phyloP scores from a whole-genome alignment of 2,113 vertebrate genomes.

The Sakesphorus luctuosus region DNA sequence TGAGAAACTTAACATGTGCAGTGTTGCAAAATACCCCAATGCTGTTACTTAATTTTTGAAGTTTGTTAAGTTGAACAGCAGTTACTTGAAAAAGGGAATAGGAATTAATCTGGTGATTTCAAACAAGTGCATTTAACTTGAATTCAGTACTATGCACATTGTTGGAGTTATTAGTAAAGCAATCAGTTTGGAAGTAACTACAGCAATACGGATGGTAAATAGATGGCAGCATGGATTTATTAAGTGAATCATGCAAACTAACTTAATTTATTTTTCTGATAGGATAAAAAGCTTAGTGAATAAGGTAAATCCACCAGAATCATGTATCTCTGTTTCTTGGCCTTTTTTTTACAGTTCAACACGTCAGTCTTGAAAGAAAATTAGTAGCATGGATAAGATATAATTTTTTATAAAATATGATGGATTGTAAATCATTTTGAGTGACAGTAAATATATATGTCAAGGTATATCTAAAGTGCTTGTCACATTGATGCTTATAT shows the following conservation, averaged over 20 bases:
- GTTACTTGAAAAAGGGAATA: not conserved
- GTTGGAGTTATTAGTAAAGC: not conserved
- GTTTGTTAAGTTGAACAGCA: slow-evolving; percentile 1
- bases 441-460: slow-evolving; percentile 18
- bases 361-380: not conserved
- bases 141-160: not conserved
- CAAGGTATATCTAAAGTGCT: not conserved
- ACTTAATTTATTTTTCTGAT: slow-evolving; percentile 52
- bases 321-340: not conserved
- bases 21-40: not conserved
- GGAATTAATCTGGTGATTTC: not conserved
- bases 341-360: not conserved
- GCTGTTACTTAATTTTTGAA: not conserved
- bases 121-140: not conserved
- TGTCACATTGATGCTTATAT: not conserved
- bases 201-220: slow-evolving; percentile 14
- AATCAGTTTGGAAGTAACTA: not conserved
- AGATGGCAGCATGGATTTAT: slow-evolving; percentile 47
- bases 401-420: slow-evolving; percentile 1
- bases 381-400: not conserved
- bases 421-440: not conserved
- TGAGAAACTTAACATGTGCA: not conserved
- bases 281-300: slow-evolving; percentile 47
- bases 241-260: slow-evolving; percentile 36
- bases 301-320: slow-evolving; percentile 41